Percentiles rank a stretch among this genome's conserved stretches.
phyloP scores from a whole-genome alignment of 2,113 vertebrate genomes.

The Rhabdornis inornatus region DNA sequence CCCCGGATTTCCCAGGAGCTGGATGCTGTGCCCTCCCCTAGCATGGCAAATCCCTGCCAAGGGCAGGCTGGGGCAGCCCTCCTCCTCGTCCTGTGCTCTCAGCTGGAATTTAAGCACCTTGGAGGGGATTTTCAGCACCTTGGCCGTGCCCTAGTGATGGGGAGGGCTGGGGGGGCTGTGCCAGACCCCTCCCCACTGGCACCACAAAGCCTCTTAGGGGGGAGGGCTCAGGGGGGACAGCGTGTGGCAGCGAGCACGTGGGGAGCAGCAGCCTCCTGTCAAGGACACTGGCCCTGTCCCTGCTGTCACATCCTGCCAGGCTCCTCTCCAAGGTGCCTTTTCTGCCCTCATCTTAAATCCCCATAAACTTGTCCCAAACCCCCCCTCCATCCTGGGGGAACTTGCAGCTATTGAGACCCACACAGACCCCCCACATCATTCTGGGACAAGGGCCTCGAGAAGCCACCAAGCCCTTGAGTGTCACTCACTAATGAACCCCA shows the following conservation, averaged over 20 bases:
- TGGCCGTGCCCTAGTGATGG: neutral
- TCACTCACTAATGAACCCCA: rapidly evolving
- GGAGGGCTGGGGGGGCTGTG: neutral
- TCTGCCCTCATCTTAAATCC: neutral
- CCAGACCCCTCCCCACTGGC: neutral
- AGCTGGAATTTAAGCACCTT: neutral
- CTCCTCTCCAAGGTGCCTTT: neutral
- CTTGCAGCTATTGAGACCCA: rapidly evolving
- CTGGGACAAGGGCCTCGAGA: rapidly evolving
- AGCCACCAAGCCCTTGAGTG: neutral
- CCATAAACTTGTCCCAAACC: no score
- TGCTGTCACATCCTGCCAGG: neutral
- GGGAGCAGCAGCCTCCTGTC: neutral
- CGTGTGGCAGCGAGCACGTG: neutral
- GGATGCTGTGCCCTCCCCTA: rapidly evolving
- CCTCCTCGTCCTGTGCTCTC: neutral
- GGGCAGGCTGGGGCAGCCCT: neutral
- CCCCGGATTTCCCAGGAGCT: neutral
- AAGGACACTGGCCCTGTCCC: neutral
- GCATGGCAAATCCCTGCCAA: neutral
- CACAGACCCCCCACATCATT: rapidly evolving
- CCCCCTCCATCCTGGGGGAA: neutral
- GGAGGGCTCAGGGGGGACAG: neutral
- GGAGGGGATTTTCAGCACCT: neutral
- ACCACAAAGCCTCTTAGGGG: conserved; percentile 6